Percentiles rank a stretch among this genome's conserved stretches.
Evolutionary conservation across 2,888 invertebrate genomes (phyloP).

Genomic region (Tipula vernalis): DNA sequence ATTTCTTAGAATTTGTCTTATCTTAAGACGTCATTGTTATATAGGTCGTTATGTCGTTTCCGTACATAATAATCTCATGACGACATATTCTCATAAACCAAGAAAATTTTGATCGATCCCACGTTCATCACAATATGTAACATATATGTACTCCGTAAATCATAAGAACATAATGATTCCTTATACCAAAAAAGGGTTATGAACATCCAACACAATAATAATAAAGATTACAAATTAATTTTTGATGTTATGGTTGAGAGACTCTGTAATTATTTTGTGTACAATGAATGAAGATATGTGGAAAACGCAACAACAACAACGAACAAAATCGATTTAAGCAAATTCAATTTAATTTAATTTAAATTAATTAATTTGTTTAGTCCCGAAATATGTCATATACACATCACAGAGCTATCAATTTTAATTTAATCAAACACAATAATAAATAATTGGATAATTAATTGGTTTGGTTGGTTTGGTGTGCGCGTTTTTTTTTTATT

Average conservation of each 20-base stretch:
- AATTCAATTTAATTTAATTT: slow-evolving; percentile 4
- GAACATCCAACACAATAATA: not conserved
- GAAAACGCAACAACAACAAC: not conserved
- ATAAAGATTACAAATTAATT: not conserved
- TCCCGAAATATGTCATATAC: not conserved
- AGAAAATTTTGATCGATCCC: not conserved
- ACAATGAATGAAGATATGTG: not conserved
- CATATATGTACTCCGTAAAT: not conserved
- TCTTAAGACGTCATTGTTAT: not conserved
- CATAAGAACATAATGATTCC: not conserved
- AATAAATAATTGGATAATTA: not conserved
- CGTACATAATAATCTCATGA: not conserved
- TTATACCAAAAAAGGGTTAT: not conserved
- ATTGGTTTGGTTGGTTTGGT: not conserved
- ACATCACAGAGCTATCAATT: not conserved
- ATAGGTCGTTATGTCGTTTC: not conserved
- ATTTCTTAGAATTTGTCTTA: not conserved
- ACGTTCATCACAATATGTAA: not conserved
- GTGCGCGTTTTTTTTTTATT: not conserved
- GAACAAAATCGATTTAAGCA: not conserved
- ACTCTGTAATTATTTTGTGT: not conserved
- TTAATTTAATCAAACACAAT: not conserved
- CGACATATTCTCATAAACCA: not conserved
- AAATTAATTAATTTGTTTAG: slow-evolving; percentile 4
- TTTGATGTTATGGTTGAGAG: not conserved